Percentiles rank a stretch among this genome's conserved stretches.
These are phyloP conservation scores for Squalus acanthias DNA, from an alignment of 2,797 vertebrate genomes.

Conservation along the genomic window DNA sequence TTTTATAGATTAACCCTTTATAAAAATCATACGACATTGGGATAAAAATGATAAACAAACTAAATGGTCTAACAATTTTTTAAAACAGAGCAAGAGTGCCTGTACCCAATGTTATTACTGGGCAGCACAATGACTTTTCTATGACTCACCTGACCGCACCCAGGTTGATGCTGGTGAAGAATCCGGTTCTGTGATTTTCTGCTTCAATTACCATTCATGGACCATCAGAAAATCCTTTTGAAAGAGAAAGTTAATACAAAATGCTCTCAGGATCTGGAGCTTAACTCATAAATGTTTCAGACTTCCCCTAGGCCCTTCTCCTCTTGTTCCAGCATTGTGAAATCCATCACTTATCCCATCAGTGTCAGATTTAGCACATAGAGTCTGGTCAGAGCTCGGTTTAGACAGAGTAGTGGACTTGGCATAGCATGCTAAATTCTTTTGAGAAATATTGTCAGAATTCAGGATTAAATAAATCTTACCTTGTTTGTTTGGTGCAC, in stretches of 20 bases:
- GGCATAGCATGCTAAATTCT: neutral
- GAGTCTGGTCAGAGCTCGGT: neutral
- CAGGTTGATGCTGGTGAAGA: neutral
- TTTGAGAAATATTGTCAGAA: neutral
- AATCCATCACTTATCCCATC: slow-evolving; percentile 30
- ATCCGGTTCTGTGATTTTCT: neutral
- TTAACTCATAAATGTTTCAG: slow-evolving; percentile 7
- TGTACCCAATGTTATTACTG: neutral
- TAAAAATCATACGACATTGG: neutral
- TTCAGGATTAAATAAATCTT: neutral
- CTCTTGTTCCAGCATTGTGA: neutral
- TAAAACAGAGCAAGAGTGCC: neutral
- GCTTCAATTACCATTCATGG: neutral
- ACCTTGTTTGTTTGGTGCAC: neutral
- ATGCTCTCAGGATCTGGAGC: neutral
- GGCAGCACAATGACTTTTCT: too few species aligned
- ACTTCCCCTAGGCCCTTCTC: neutral
- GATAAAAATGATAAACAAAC: neutral
- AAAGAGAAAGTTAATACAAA: neutral
- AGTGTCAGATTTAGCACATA: slow-evolving; percentile 8
- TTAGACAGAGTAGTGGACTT: neutral
- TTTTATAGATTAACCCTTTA: too few species aligned
- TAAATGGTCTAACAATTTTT: neutral
- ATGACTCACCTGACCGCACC: neutral
- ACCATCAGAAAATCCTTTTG: neutral